Percentiles rank a stretch among this genome's conserved stretches.
phyloP scores from a whole-genome alignment of 2,888 invertebrate species.

The Oligia latruncula region DNA sequence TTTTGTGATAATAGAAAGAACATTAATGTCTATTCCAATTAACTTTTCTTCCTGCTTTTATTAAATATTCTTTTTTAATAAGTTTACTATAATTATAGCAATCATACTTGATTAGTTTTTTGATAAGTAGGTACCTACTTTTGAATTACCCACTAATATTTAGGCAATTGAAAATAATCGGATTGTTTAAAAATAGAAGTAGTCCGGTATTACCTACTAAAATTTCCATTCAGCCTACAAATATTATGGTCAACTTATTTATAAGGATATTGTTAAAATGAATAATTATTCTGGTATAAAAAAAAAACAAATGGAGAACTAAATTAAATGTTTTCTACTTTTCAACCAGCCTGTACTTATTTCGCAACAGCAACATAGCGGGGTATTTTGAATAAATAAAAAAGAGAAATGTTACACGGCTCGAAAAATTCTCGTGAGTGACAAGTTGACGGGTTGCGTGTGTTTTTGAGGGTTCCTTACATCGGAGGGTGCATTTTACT shows the following conservation, averaged over 20 bases:
- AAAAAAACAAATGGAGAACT: not conserved
- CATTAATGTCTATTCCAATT: not conserved
- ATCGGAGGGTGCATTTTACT: conserved; percentile 73
- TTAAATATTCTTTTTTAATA: not conserved
- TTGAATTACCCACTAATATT: not conserved
- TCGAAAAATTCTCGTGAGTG: conserved; percentile 54
- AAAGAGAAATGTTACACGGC: conserved; percentile 34
- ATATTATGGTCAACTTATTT: not conserved
- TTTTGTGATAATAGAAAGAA: conserved; percentile 9
- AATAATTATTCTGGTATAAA: too few species aligned
- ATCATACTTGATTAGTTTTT: not conserved
- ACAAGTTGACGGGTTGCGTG: conserved; percentile 77
- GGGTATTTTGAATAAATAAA: conserved; percentile 39
- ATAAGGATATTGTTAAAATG: too few species aligned
- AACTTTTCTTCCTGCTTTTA: not conserved
- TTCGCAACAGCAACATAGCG: not conserved
- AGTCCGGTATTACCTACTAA: not conserved
- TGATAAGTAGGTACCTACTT: not conserved
- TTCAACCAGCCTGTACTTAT: not conserved
- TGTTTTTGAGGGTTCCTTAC: conserved; percentile 72
- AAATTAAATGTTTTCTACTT: conserved; percentile 5
- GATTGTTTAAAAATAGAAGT: too few species aligned
- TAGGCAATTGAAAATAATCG: not conserved
- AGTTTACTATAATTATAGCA: not conserved
- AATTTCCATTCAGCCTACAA: not conserved